Conservation (phyloP, 2,113 vertebrate species). For the Daubentonia madagascariensis region DNA sequence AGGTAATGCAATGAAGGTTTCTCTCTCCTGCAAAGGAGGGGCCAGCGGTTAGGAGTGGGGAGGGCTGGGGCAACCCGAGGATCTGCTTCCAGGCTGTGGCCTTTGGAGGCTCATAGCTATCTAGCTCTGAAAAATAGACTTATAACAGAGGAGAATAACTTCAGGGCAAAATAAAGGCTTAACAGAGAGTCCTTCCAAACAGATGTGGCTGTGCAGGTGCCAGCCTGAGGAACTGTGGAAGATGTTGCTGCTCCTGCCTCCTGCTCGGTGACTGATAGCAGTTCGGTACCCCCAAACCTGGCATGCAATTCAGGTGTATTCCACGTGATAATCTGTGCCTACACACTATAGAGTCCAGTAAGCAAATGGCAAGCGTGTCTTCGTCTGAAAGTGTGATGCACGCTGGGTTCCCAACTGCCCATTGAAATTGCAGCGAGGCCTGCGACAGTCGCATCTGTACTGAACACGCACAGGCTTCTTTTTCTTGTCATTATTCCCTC, state of each 20-base stretch:
- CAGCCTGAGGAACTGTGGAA: background rate
- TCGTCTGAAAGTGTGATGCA: background rate
- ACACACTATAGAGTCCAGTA: background rate
- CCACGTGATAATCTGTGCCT: background rate
- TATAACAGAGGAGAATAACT: background rate
- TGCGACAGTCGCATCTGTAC: background rate
- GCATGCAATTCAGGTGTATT: fast-evolving
- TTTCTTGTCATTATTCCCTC: background rate
- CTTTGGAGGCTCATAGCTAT: background rate
- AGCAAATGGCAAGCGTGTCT: background rate
- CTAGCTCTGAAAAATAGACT: background rate
- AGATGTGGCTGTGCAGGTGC: background rate
- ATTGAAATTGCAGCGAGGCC: background rate
- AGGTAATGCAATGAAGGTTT: background rate
- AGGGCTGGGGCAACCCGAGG: background rate
- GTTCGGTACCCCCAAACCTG: background rate
- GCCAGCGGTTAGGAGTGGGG: fast-evolving
- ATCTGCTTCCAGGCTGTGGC: background rate
- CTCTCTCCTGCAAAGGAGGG: fast-evolving
- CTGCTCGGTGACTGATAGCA: fast-evolving
- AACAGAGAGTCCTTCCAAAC: background rate
- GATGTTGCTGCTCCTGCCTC: background rate
- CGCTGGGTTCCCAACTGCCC: background rate
- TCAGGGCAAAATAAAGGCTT: background rate
- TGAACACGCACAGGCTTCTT: background rate